A percentile compares a stretch with the other conserved stretches of the same genome.
These are phyloP conservation scores for Spilarctia lutea DNA, from an alignment of 2,888 invertebrate species.

Conservation along the genomic window DNA sequence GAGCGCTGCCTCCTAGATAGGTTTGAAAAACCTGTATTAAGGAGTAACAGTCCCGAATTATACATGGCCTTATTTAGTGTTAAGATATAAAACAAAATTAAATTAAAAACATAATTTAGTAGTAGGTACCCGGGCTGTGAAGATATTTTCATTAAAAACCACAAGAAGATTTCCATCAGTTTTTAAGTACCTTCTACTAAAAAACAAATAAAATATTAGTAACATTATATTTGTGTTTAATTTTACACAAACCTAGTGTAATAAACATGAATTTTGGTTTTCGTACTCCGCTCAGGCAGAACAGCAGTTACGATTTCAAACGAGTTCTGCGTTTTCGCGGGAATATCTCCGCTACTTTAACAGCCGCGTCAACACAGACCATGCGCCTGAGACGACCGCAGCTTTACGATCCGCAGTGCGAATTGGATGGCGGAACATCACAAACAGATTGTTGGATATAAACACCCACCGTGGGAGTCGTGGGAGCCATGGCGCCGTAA, in stretches of 20 bases:
- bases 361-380: conserved; percentile 45
- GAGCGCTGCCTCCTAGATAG: no score
- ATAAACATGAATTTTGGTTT: neutral
- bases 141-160: no score
- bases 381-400: conserved; percentile 69
- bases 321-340: neutral
- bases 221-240: neutral
- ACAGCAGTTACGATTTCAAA: neutral
- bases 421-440: conserved; percentile 76
- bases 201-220: neutral
- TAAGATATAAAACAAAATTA: neutral
- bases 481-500: conserved; percentile 47
- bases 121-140: neutral
- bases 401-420: conserved; percentile 68
- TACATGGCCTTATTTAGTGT: neutral
- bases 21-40: no score
- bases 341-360: conserved; percentile 14
- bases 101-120: neutral
- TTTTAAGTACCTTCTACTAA: neutral
- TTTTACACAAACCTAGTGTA: neutral
- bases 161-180: neutral
- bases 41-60: no score
- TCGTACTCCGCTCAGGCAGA: neutral
- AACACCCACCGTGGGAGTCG: conserved; percentile 53
- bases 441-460: conserved; percentile 61